Conservation (phyloP, 2,113 vertebrate species). For the Cariama cristata region DNA sequence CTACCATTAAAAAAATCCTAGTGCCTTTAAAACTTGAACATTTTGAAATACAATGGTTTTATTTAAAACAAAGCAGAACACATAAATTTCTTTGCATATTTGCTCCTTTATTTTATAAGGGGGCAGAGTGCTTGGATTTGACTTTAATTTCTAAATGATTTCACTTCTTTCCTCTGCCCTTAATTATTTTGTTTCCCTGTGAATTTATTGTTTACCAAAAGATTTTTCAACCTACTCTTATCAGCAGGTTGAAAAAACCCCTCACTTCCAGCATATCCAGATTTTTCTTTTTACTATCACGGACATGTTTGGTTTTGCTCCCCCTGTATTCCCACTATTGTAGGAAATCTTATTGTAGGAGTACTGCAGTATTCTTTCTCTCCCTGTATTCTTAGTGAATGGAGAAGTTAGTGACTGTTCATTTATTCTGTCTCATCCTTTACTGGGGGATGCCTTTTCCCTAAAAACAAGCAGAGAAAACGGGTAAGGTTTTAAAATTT, state of each 20-base stretch:
- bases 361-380: not conserved
- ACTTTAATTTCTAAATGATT: not conserved
- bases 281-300: not conserved
- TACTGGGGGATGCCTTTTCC: not conserved
- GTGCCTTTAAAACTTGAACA: not conserved
- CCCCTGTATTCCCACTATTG: not conserved
- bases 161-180: not conserved
- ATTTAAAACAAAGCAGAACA: not conserved
- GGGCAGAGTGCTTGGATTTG: not conserved
- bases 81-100: not conserved
- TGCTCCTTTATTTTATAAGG: not conserved
- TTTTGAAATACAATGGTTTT: not conserved
- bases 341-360: not conserved
- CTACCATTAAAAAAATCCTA: not conserved
- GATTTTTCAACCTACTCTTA: not conserved
- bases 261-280: not conserved
- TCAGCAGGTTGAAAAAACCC: not conserved
- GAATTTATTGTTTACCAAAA: not conserved
- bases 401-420: not conserved
- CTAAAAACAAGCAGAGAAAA: not conserved
- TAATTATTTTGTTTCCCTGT: not conserved
- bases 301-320: not conserved
- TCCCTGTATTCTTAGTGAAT: not conserved
- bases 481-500: not conserved
- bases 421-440: not conserved